Percentiles rank a stretch among this genome's conserved stretches.
phyloP scores from a whole-genome alignment of 2,797 vertebrate species.

The Tiaroga cobitis region DNA sequence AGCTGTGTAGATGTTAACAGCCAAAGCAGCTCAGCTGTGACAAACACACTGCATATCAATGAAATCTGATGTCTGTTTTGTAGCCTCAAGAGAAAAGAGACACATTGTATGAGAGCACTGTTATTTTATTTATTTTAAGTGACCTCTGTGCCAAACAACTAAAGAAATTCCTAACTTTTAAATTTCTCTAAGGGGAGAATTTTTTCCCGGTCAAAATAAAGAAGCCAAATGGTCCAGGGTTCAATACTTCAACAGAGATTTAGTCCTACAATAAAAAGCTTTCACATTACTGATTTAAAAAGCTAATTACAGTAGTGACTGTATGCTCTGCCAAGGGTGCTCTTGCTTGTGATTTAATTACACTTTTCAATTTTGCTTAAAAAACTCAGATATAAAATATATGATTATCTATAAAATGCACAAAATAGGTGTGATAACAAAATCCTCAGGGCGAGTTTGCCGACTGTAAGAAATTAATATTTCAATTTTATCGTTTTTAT shows the following conservation, averaged over 20 bases:
- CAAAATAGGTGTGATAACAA: background rate
- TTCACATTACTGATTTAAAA: constrained; percentile 34
- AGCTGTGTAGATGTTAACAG: constrained; percentile 36
- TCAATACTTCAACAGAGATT: constrained; percentile 12
- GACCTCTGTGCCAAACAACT: constrained; percentile 7
- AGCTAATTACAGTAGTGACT: constrained; percentile 5
- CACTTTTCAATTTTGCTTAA: constrained; percentile 64
- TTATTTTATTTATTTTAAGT: background rate
- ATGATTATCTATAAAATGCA: constrained; percentile 8
- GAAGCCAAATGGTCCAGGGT: background rate
- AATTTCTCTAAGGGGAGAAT: background rate
- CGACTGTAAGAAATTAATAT: background rate
- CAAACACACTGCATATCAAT: constrained; percentile 27
- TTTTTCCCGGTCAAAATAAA: constrained; percentile 15
- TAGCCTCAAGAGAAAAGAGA: constrained; percentile 4
- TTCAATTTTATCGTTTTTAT: background rate
- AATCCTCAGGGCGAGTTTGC: background rate
- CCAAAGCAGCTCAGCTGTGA: constrained; percentile 30
- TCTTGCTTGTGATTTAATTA: constrained; percentile 62
- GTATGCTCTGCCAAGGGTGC: background rate
- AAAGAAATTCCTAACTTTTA: constrained; percentile 5
- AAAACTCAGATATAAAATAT: constrained; percentile 10
- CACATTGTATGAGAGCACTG: background rate
- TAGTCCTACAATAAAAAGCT: constrained; percentile 21
- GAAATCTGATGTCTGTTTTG: constrained; percentile 10